Base-by-base conservation (phyloP, 1,140 invertebrate genomes). In the Bombus confusus region DNA sequence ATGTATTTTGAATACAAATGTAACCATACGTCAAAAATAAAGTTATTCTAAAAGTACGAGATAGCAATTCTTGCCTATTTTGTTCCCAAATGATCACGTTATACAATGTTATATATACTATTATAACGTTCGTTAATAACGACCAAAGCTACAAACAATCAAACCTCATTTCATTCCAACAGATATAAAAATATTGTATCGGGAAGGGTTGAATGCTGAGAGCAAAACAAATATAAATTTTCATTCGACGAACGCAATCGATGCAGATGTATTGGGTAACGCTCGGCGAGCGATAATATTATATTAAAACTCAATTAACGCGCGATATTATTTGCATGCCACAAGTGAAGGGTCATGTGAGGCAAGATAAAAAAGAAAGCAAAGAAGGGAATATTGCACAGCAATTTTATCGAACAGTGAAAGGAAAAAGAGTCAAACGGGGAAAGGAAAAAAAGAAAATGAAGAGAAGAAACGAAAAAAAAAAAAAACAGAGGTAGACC, bases 271-370 rank as follows among this genome's bases (percentile, higher is more conserved):
- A 59, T 76, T 52, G 25, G 34, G 34, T 10, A n/a, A n/a, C 18
- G 10, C 71, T 22, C 28, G 22, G 1, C 10, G 3, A 34, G 25
- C 15, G n/a, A 37, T 69, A 52, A 80, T 80, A 52, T 80, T 39
- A n/a, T 80, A 80, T 69, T 80, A 71, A 80, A 80, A 80, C 64
- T 80, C 64, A 69, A 80, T 80, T 80, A 80, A 80, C 78, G 25
- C 43, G 43, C 43, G 43, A 39, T 34, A 31, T 80, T 80, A 47
- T 69, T 69, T 69, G 64, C 43, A 22, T 18, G 47, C 47, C 18
- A 39, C 9, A 43, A 1, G 18, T 12, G 47, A 39, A 13, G 31
- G 47, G 28, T 25, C 13, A 0, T 12, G 15, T 1, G 41, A 0
- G 5, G 18, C 2, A 37, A 5, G 6, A 3, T 9, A n/a, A 37